phyloP scores from a whole-genome alignment of 2,797 vertebrate genomes.

The Rhadinocentrus ornatus region DNA sequence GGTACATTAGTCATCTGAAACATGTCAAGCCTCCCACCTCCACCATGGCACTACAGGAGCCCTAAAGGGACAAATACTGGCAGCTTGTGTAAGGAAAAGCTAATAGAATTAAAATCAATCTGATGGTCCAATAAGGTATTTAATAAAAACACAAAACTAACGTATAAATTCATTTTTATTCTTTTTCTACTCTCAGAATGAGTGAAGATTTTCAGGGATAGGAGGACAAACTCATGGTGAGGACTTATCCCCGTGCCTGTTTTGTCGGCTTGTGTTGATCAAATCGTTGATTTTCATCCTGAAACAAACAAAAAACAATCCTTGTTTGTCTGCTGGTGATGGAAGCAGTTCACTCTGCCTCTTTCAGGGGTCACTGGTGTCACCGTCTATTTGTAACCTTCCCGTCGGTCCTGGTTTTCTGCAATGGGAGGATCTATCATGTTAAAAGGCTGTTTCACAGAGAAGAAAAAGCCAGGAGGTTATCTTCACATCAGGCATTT shows the following conservation, averaged over 20 bases:
- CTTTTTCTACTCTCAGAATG: no score
- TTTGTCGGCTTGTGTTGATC: conserved; percentile 9
- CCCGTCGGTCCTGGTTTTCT: conserved; percentile 35
- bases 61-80: not conserved
- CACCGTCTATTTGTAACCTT: conserved; percentile 25
- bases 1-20: no score
- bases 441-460: conserved; percentile 63
- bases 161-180: not conserved
- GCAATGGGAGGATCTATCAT: conserved; percentile 61
- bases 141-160: not conserved
- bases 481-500: conserved; percentile 71
- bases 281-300: conserved; percentile 13
- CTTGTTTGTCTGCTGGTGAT: conserved; percentile 6
- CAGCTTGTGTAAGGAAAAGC: no score
- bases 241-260: not conserved
- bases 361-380: conserved; percentile 34
- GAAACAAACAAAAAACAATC: conserved; percentile 1
- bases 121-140: not conserved
- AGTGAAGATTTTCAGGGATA: no score
- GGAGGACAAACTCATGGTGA: not conserved
- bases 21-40: no score
- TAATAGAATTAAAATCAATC: no score
- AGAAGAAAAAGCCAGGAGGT: conserved; percentile 49
- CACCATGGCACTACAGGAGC: no score
- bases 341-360: not conserved